Evolutionary conservation across 92 coral and sea anemone genomes (phyloP), one percentile per base, ranked within the genome.

Genomic region (Pocillopora meandrina): DNA sequence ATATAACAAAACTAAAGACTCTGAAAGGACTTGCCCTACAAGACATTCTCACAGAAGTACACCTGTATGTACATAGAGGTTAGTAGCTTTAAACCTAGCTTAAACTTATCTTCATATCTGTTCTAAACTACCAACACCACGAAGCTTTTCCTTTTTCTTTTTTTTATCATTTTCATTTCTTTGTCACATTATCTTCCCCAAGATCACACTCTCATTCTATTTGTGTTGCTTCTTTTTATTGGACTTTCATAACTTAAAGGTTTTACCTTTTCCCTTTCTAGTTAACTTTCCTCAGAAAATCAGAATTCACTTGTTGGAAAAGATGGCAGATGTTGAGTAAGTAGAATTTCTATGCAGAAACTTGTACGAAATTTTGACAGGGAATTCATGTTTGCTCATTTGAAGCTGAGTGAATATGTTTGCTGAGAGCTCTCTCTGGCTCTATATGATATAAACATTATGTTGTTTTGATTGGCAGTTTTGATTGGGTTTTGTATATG

Each of bases 281-380:
- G 98, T 96, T 56, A 93, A 96, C 72, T 96, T 94, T 62, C 98
- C 98, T 49, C 90, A 92, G 55, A 82, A 86, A 34, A 91, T 96
- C 36, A 74, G 96, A 83, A 92, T 96, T 77, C 94, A 92, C 59
- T 79, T 96, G 80, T 82, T 96, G 90, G 95, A 94, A 77, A 96
- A 96, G 85, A 92, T 96, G 96, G 98, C 98, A n/a, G 96, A 96
- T 78, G 87, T 95, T 56, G 98, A 96, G 98, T 96, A 84, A 92
- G 98, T 92, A 65, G 12, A 2, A 16, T 16, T 3, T 7, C 18
- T 12, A 16, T 10, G 10, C 10, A 16, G 18, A 12, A 59, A 12
- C 16, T 59, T 12, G 62, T 1, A 59, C 14, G 5, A 2, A 7
- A 59, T 59, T 59, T 59, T 59, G 62, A 12, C 62, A 59, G 3